These are phyloP conservation scores for Arremon aurantiirostris DNA, from an alignment of 2,797 vertebrate species.

Conservation along the genomic window DNA sequence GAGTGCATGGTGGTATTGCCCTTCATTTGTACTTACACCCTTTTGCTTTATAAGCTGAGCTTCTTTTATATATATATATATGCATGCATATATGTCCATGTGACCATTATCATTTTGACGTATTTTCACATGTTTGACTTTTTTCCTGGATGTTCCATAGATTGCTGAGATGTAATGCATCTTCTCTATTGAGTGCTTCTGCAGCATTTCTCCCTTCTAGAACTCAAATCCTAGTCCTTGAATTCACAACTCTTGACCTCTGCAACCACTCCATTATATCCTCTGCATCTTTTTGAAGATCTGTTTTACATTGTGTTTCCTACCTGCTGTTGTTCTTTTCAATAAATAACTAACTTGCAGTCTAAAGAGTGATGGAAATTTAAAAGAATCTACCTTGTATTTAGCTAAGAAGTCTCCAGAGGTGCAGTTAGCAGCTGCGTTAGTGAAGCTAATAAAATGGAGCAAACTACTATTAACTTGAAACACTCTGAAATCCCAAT, in stretches of 20 bases:
- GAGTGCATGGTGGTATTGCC: rapidly evolving
- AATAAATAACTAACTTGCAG: not conserved
- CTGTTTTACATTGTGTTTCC: not conserved
- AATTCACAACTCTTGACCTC: not conserved
- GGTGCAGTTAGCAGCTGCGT: not conserved
- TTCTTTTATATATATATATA: not conserved
- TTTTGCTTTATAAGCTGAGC: not conserved
- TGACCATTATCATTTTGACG: not conserved
- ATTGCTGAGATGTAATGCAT: not conserved
- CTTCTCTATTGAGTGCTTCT: not conserved
- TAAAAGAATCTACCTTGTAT: not conserved
- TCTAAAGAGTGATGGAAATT: not conserved
- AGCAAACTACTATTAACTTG: not conserved
- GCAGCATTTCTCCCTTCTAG: not conserved
- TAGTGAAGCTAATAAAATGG: not conserved
- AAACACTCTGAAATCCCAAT: not conserved
- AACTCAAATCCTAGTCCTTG: not conserved
- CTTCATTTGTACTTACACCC: not conserved
- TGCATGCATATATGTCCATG: not conserved
- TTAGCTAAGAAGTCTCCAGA: not conserved
- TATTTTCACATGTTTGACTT: not conserved
- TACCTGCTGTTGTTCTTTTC: not conserved
- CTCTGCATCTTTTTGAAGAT: not conserved
- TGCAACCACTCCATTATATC: not conserved
- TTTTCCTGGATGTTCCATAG: not conserved